Percentiles rank a stretch among this genome's conserved stretches.
phyloP scores from a whole-genome alignment of 2,797 vertebrate species.

The Myiothlypis coronata region DNA sequence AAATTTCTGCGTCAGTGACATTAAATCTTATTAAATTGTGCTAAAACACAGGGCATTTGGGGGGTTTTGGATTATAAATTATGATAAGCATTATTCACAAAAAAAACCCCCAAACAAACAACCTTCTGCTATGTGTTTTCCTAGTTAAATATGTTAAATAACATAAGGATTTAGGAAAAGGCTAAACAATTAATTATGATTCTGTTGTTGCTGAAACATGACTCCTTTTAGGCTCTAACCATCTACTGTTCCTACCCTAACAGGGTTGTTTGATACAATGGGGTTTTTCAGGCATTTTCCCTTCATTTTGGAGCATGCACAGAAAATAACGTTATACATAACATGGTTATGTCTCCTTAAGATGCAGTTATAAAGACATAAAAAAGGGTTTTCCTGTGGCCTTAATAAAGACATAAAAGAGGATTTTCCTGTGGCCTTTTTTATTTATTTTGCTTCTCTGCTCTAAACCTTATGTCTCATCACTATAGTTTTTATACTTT shows the following conservation, averaged over 20 bases:
- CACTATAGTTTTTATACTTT: background rate
- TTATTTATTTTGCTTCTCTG: background rate
- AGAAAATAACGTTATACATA: background rate
- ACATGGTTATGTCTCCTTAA: background rate
- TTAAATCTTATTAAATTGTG: background rate
- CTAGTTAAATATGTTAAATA: background rate
- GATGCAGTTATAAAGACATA: background rate
- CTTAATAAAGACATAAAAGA: background rate
- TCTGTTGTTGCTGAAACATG: background rate
- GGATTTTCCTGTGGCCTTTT: background rate
- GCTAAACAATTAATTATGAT: background rate
- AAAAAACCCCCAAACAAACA: background rate
- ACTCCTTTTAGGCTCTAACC: background rate
- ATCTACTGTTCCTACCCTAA: background rate
- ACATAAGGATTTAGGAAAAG: background rate
- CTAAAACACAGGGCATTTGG: background rate
- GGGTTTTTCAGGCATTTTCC: background rate
- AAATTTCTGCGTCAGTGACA: background rate
- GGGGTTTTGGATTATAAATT: background rate
- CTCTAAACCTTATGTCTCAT: background rate
- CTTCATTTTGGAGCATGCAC: background rate
- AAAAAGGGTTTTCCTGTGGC: background rate
- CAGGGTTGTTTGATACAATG: background rate
- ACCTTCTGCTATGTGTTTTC: background rate
- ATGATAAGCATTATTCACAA: background rate